Percentiles rank a stretch among this genome's conserved stretches.
These are phyloP conservation scores for Protomyctophum bolini DNA, from an alignment of 2,113 vertebrate genomes.

Conservation along the genomic window DNA sequence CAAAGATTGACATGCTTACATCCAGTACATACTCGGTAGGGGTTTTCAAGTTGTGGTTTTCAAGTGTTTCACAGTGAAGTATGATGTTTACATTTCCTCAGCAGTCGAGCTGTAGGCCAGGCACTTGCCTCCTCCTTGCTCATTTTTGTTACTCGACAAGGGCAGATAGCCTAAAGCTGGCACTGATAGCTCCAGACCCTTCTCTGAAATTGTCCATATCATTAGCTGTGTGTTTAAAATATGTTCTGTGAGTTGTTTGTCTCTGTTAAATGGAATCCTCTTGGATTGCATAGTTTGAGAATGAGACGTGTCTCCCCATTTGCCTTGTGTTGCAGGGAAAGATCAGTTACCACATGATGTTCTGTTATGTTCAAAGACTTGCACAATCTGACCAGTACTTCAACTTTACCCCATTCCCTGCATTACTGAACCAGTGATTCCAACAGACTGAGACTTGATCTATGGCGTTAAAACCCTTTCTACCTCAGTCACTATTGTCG, in stretches of 20 bases:
- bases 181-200: background rate
- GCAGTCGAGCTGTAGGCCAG: slow-evolving; percentile 30
- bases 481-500: background rate
- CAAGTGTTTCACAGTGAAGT: slow-evolving; percentile 26
- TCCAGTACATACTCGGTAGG: slow-evolving; percentile 7
- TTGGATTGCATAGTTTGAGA: slow-evolving; percentile 9
- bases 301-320: background rate
- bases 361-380: background rate
- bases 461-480: slow-evolving; percentile 13
- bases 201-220: background rate
- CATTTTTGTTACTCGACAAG: slow-evolving; percentile 23
- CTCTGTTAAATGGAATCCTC: background rate
- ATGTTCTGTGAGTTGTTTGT: background rate
- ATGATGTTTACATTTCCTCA: slow-evolving; percentile 45
- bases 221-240: slow-evolving; percentile 13
- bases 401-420: background rate
- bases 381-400: background rate
- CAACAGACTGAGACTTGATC: slow-evolving; percentile 37
- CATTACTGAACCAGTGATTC: background rate
- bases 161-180: slow-evolving; percentile 13
- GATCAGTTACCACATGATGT: slow-evolving; percentile 18
- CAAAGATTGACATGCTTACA: slow-evolving; percentile 27
- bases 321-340: background rate
- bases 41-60: slow-evolving; percentile 38
- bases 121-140: background rate